These are phyloP conservation scores for Charina bottae DNA, from an alignment of 2,113 vertebrate species.

Conservation along the genomic window DNA sequence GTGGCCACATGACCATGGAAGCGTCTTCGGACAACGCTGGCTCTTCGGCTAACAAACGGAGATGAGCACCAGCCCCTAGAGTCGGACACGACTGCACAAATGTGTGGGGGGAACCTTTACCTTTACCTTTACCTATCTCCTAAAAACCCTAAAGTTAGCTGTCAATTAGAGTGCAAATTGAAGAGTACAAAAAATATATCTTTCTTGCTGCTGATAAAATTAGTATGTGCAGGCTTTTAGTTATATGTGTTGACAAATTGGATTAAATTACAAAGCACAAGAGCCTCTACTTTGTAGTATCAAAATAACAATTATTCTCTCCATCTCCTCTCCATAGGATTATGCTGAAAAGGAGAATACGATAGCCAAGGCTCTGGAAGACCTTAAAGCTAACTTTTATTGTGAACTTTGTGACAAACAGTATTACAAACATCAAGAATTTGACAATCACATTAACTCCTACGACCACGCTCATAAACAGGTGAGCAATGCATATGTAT, in stretches of 20 bases:
- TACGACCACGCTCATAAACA: slow-evolving; percentile 98
- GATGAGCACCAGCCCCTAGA: too few species aligned
- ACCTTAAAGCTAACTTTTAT: slow-evolving; percentile 92
- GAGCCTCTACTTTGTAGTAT: slow-evolving; percentile 15
- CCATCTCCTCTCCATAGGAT: slow-evolving; percentile 73
- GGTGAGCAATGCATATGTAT: slow-evolving; percentile 73
- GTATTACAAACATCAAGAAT: slow-evolving; percentile 96
- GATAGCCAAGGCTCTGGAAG: slow-evolving; percentile 83
- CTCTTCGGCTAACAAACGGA: too few species aligned
- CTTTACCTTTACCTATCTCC: too few species aligned
- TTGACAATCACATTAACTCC: slow-evolving; percentile 98
- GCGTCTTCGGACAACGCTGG: too few species aligned
- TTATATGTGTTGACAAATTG: slow-evolving; percentile 63
- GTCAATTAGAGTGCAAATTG: slow-evolving; percentile 40
- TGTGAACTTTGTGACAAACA: slow-evolving; percentile 97
- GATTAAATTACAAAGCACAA: slow-evolving; percentile 55
- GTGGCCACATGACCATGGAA: too few species aligned
- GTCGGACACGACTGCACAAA: too few species aligned
- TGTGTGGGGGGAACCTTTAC: too few species aligned
- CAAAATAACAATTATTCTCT: slow-evolving; percentile 55
- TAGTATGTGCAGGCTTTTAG: slow-evolving; percentile 51
- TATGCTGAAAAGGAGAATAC: slow-evolving; percentile 85
- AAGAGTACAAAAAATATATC: slow-evolving; percentile 48
- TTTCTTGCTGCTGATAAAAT: slow-evolving; percentile 14
- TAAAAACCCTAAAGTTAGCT: slow-evolving; percentile 25